Base-by-base conservation (phyloP, 2,888 invertebrate species). In the Limnephilus lunatus region DNA sequence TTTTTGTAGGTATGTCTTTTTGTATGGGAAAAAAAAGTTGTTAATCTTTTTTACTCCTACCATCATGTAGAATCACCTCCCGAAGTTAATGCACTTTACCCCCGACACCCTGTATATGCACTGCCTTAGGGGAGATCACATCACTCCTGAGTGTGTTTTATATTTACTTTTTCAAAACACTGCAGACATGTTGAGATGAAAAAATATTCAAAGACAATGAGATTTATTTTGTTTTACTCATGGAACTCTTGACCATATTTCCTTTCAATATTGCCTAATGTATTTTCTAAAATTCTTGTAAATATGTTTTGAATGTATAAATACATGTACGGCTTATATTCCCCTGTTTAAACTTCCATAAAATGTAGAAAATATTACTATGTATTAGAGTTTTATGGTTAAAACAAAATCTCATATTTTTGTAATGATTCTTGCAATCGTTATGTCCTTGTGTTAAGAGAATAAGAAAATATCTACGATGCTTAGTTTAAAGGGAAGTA, bases 351-450 rank as follows among this genome's bases (percentile, higher is more conserved):
- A 68, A 68, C 9, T 68, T 68, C 68, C 68, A 68, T 25, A 68
- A 68, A 68, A 7, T 9, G 68, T 68, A 68, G 68, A n/a, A 68
- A 68, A 68, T 68, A 68, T 25, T 68, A 68, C 25, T 68, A 68
- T n/a, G n/a, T n/a, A n/a, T 15, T 5, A 68, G 68, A 68, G 68
- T 68, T 68, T 68, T 68, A 15, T 25, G 83, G 32, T 39, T 83
- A 83, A 83, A 83, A 83, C 83, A 83, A 32, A 35, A 32, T 32
- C 83, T 86, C 86, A 48, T 86, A 86, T 44, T 86, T 48, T 48
- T 48, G n/a, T 39, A 86, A 44, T 39, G 86, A 44, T 48, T 86
- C 48, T 7, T 86, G 44, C 32, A 86, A 48, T 83, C 83, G 19
- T 32, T 25, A 32, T 19, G 25, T n/a, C 7, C 68, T 68, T 68